phyloP scores from a whole-genome alignment of 1,140 invertebrate genomes.

The Acromyrmex heyeri region DNA sequence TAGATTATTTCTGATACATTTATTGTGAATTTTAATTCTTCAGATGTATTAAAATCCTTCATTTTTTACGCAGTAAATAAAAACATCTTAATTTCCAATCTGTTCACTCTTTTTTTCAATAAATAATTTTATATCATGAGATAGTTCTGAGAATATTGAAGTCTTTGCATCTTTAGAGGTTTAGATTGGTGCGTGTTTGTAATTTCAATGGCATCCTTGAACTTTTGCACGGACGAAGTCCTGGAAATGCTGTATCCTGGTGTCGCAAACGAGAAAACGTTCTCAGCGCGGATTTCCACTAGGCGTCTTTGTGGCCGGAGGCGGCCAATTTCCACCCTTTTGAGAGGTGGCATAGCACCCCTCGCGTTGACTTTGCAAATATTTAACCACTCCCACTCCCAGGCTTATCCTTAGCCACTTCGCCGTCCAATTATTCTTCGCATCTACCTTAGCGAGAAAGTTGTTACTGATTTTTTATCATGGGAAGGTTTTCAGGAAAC shows the following conservation, averaged over 20 bases:
- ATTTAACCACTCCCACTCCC: slow-evolving; percentile 39
- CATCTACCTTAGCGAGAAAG: slow-evolving; percentile 29
- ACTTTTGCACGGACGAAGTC: slow-evolving; percentile 10
- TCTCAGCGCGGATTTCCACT: slow-evolving; percentile 51
- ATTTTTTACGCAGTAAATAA: background rate
- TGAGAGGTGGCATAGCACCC: slow-evolving; percentile 12
- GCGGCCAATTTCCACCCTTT: slow-evolving; percentile 58
- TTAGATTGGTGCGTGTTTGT: slow-evolving; percentile 27
- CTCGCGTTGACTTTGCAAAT: slow-evolving; percentile 63
- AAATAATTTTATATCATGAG: background rate
- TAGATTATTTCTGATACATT: background rate
- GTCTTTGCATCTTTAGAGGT: background rate
- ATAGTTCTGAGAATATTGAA: background rate
- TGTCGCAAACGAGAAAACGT: slow-evolving; percentile 55
- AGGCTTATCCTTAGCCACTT: slow-evolving; percentile 46
- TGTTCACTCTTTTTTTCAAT: background rate
- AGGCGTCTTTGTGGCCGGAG: slow-evolving; percentile 57
- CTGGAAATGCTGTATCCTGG: slow-evolving; percentile 20
- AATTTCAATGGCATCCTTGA: slow-evolving; percentile 29
- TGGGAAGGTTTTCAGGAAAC: background rate
- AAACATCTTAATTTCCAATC: background rate
- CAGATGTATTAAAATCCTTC: background rate
- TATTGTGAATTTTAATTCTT: background rate
- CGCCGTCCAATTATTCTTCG: slow-evolving; percentile 58
- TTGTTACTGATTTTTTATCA: slow-evolving; percentile 24